phyloP scores from a whole-genome alignment of 2,113 vertebrate genomes.

The Sitta europaea region DNA sequence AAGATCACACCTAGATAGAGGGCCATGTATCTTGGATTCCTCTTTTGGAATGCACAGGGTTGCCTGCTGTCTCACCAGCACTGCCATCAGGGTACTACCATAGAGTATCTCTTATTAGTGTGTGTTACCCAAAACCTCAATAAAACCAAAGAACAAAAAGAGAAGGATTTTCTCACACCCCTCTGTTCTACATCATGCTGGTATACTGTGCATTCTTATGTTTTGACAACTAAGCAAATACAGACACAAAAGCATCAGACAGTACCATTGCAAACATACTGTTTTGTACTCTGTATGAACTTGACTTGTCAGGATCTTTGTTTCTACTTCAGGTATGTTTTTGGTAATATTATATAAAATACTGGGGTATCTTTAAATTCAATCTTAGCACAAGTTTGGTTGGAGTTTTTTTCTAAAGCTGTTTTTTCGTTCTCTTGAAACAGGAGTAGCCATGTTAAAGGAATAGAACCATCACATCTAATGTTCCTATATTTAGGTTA shows the following conservation, averaged over 20 bases:
- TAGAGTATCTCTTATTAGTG: not conserved
- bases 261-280: not conserved
- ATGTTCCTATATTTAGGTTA: slow-evolving; percentile 39
- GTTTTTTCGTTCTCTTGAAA: not conserved
- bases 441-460: not conserved
- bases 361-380: not conserved
- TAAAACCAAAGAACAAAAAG: not conserved
- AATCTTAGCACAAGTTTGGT: not conserved
- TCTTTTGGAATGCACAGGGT: not conserved
- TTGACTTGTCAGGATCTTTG: not conserved
- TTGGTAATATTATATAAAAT: not conserved
- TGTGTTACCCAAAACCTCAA: not conserved
- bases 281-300: not conserved
- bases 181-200: not conserved
- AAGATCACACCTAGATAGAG: not conserved
- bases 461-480: not conserved
- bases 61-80: not conserved
- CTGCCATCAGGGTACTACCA: not conserved
- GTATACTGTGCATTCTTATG: not conserved
- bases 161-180: not conserved
- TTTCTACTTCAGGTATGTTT: not conserved
- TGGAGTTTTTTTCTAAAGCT: not conserved
- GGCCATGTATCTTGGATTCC: fast-evolving
- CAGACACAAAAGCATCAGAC: not conserved
- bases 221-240: not conserved